Evolutionary conservation across 2,113 vertebrate genomes (phyloP).

Genomic region (Nycticebus coucang): DNA sequence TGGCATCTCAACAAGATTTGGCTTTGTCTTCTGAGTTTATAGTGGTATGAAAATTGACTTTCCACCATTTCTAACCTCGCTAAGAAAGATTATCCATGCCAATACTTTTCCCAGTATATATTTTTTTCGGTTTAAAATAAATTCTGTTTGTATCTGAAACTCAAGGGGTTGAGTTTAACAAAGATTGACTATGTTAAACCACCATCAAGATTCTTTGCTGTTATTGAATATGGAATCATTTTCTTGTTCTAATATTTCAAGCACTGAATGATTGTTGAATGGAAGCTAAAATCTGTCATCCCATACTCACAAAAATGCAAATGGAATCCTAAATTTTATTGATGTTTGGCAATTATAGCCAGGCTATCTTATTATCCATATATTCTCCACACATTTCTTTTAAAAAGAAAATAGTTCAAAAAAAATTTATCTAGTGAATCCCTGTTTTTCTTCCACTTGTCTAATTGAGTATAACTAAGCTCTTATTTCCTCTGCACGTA

Average conservation of each 20-base stretch:
- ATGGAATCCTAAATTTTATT: neutral
- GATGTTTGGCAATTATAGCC: neutral
- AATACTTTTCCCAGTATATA: neutral
- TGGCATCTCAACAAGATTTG: neutral
- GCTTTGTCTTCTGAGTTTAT: neutral
- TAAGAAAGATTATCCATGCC: neutral
- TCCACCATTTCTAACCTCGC: neutral
- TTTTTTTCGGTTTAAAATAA: neutral
- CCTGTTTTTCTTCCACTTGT: constrained; percentile 14
- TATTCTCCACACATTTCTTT: constrained; percentile 28
- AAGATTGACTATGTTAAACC: neutral
- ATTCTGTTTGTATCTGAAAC: neutral
- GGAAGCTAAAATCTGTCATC: neutral
- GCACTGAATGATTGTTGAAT: neutral
- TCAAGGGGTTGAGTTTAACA: neutral
- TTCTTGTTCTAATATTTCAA: neutral
- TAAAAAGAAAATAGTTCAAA: constrained; percentile 39
- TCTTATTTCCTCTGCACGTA: neutral
- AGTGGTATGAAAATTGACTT: neutral
- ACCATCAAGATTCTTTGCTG: neutral
- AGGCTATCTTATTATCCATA: neutral
- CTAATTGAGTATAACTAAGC: neutral
- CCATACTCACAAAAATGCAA: neutral
- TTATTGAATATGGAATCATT: neutral
- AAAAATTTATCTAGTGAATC: neutral